Percentiles rank a stretch among this genome's conserved stretches.
These are phyloP conservation scores for Cyphomyrus plagiostoma DNA, from an alignment of 2,113 vertebrate species.

Conservation along the genomic window DNA sequence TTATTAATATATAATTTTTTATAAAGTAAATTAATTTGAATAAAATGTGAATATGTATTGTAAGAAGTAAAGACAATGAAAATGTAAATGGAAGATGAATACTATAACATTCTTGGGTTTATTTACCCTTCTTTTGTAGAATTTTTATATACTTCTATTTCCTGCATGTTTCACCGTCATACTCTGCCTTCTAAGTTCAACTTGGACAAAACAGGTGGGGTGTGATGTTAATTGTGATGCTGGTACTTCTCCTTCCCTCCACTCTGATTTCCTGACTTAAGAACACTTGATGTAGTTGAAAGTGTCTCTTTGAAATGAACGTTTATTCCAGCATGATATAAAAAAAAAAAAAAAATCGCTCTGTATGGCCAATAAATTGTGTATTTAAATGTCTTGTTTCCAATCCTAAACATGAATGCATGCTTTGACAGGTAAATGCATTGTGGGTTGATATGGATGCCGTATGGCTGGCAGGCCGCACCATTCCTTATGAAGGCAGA, in stretches of 20 bases:
- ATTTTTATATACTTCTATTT: neutral
- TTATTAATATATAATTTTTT: neutral
- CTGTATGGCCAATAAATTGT: neutral
- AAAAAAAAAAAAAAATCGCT: neutral
- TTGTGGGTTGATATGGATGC: constrained; percentile 49
- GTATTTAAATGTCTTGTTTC: neutral
- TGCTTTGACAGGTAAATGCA: neutral
- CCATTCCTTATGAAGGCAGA: neutral
- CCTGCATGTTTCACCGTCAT: neutral
- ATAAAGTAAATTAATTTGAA: neutral
- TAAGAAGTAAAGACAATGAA: neutral
- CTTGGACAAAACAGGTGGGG: neutral
- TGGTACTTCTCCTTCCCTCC: neutral
- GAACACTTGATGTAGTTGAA: neutral
- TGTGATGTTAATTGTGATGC: neutral
- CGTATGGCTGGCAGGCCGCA: constrained; percentile 27
- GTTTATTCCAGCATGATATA: neutral
- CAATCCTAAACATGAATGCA: neutral
- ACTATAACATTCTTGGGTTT: neutral
- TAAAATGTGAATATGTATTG: neutral
- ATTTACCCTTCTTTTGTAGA: neutral
- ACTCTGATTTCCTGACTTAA: neutral
- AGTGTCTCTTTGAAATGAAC: neutral
- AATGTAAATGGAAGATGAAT: neutral
- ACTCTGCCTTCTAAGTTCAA: neutral